These are phyloP conservation scores for Argynnis bischoffii DNA, from an alignment of 2,888 invertebrate genomes.

Conservation along the genomic window DNA sequence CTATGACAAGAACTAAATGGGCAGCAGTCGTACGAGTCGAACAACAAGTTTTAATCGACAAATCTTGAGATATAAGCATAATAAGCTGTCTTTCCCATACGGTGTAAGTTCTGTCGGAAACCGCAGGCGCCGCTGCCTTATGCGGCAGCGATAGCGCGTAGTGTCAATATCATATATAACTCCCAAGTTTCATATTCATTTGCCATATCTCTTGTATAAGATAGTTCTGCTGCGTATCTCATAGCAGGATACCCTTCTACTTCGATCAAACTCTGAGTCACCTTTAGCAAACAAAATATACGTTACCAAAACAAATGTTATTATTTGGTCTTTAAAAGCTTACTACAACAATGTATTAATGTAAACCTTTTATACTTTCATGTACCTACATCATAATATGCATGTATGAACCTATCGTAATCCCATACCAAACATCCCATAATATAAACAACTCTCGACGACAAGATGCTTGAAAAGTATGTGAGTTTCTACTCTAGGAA, in stretches of 20 bases:
- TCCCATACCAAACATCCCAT: too few species aligned
- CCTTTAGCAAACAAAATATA: too few species aligned
- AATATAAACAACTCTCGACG: too few species aligned
- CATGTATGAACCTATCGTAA: too few species aligned
- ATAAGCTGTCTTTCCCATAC: conserved; percentile 23
- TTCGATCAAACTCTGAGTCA: not conserved
- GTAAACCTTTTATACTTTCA: too few species aligned
- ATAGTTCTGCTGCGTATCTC: not conserved
- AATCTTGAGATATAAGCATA: conserved; percentile 27
- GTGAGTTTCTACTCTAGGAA: too few species aligned
- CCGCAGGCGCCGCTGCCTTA: conserved; percentile 35
- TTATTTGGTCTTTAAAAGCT: too few species aligned
- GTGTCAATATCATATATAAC: conserved; percentile 15
- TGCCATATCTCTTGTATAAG: conserved; percentile 12
- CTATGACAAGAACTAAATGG: conserved; percentile 32
- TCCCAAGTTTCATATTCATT: conserved; percentile 15
- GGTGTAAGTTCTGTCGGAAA: conserved; percentile 23
- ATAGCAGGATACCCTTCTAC: not conserved
- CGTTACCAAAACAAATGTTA: too few species aligned
- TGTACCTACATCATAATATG: too few species aligned
- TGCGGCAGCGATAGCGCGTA: conserved; percentile 12
- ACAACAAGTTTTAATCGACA: conserved; percentile 24
- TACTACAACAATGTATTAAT: too few species aligned
- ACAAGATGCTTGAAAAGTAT: too few species aligned
- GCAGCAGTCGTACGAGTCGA: conserved; percentile 12